A percentile compares a stretch with the other conserved stretches of the same genome.
phyloP scores from a whole-genome alignment of 2,888 invertebrate species.

The Dorcus parallelipipedus region DNA sequence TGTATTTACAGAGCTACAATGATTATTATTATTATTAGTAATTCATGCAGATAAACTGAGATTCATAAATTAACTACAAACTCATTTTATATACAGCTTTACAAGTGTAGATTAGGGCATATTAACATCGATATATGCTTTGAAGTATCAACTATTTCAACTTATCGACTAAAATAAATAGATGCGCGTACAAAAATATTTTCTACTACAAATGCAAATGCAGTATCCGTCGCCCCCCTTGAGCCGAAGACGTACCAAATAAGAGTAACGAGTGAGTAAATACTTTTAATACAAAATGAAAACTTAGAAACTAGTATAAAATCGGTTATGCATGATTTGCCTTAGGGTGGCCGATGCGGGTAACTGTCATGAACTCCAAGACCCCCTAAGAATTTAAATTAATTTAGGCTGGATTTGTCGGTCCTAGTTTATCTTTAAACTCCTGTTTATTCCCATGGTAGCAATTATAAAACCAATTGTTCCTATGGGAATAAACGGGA shows the following conservation, averaged over 20 bases:
- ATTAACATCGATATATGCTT: background rate
- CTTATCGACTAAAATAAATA: background rate
- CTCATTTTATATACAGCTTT: background rate
- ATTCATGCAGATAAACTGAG: no score
- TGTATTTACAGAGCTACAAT: no score
- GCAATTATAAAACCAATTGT: no score
- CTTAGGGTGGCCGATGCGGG: conserved; percentile 26
- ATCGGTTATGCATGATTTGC: conserved; percentile 31
- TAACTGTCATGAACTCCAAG: conserved; percentile 35
- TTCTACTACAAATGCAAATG: conserved; percentile 11
- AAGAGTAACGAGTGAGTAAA: conserved; percentile 1
- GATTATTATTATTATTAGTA: no score
- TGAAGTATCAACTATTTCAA: background rate
- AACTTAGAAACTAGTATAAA: conserved; percentile 33
- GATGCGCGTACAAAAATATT: conserved; percentile 9
- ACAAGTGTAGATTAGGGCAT: background rate
- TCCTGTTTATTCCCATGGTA: no score
- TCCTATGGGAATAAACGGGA: no score
- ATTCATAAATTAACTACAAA: no score
- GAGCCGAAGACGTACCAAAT: background rate
- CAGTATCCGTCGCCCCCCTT: background rate
- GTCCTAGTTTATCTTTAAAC: no score
- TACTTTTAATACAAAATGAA: conserved; percentile 2
- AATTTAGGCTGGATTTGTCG: background rate
- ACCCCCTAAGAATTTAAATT: conserved; percentile 26